Conservation (phyloP, 2,888 invertebrate genomes). For the Zele albiditarsus region DNA sequence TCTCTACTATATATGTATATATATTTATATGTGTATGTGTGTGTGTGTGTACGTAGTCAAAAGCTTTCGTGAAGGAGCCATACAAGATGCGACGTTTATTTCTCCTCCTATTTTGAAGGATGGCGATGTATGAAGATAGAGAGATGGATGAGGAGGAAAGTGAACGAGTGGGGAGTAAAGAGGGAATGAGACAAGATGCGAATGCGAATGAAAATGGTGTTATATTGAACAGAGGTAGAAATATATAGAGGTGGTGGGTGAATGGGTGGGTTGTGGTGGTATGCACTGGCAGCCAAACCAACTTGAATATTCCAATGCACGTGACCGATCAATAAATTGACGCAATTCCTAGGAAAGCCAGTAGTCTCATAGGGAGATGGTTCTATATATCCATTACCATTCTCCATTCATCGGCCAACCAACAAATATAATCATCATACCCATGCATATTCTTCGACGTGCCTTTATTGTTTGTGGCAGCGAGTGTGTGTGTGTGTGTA, state of each 20-base stretch:
- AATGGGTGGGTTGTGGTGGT: background rate
- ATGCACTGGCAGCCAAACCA: conserved; percentile 26
- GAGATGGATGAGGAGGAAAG: background rate
- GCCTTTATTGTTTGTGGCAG: background rate
- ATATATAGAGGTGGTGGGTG: background rate
- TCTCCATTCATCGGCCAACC: conserved; percentile 34
- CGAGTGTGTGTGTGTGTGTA: too few relatives aligned
- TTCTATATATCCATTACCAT: conserved; percentile 36
- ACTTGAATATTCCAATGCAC: conserved; percentile 59
- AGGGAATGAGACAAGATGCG: background rate
- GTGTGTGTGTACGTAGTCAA: background rate
- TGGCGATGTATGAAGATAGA: background rate
- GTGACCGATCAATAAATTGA: conserved; percentile 62
- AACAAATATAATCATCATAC: conserved; percentile 49
- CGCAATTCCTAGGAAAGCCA: conserved; percentile 58
- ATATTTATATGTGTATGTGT: background rate
- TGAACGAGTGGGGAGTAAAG: background rate
- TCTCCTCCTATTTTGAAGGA: background rate
- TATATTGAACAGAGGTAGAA: background rate
- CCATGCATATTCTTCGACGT: conserved; percentile 22
- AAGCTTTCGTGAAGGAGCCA: background rate
- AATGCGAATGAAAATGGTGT: conserved; percentile 1
- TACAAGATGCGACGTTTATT: background rate
- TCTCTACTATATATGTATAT: background rate
- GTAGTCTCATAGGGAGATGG: conserved; percentile 24